A percentile compares a stretch with the other conserved stretches of the same genome.
These are phyloP conservation scores for Cecidostiba fungosa DNA, from an alignment of 2,888 invertebrate genomes.

Conservation along the genomic window DNA sequence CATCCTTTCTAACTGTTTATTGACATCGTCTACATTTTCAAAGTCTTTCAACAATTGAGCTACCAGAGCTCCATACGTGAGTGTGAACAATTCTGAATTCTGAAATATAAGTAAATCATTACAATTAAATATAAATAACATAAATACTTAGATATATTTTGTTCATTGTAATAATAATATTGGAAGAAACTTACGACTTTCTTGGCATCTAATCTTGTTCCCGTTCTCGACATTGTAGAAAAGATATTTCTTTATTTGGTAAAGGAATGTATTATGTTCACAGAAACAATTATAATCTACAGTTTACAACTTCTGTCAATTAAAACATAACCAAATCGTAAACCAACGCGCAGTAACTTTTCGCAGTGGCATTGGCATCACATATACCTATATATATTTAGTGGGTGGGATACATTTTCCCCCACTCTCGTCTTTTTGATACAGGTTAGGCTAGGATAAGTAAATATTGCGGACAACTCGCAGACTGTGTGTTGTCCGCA, in stretches of 20 bases:
- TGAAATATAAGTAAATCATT: conserved; percentile 78
- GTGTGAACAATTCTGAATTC: conserved; percentile 97
- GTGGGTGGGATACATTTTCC: background rate
- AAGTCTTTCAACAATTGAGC: conserved; percentile 98
- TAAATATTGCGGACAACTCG: too few species aligned
- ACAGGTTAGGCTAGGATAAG: too few species aligned
- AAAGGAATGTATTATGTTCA: background rate
- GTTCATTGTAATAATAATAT: background rate
- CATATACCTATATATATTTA: background rate
- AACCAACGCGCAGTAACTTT: conserved; percentile 6
- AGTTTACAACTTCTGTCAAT: conserved; percentile 4
- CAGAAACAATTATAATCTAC: background rate
- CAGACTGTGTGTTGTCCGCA: too few species aligned
- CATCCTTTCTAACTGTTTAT: conserved; percentile 96
- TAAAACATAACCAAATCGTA: conserved; percentile 33
- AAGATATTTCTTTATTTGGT: background rate
- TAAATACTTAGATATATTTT: background rate
- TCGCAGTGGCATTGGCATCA: background rate
- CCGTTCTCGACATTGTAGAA: conserved; percentile 85
- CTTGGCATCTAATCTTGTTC: conserved; percentile 87
- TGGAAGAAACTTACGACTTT: conserved; percentile 85
- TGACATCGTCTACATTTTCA: conserved; percentile 98
- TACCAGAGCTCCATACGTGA: conserved; percentile 98
- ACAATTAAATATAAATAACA: background rate
- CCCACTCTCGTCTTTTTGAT: too few species aligned